These are phyloP conservation scores for Argynnis bischoffii DNA, from an alignment of 2,888 invertebrate genomes.

Conservation along the genomic window DNA sequence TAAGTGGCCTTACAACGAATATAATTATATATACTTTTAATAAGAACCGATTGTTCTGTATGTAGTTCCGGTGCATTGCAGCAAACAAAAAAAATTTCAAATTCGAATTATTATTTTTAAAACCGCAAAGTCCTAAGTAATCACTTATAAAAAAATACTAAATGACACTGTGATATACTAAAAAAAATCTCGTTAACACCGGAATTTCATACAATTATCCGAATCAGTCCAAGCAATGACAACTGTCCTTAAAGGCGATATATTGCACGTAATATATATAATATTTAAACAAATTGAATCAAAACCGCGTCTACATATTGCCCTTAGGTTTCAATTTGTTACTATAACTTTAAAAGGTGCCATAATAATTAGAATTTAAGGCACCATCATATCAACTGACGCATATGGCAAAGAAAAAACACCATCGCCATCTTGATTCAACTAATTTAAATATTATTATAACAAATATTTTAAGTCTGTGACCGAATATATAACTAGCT, in stretches of 20 bases:
- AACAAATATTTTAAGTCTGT: background rate
- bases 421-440: conserved; percentile 1
- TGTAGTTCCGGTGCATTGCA: conserved; percentile 14
- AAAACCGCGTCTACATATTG: no score
- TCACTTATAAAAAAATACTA: no score
- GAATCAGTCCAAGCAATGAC: conserved; percentile 9
- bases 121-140: no score
- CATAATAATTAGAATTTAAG: no score
- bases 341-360: no score
- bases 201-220: conserved; percentile 9
- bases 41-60: conserved; percentile 6
- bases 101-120: no score
- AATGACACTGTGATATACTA: no score
- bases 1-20: conserved; percentile 13
- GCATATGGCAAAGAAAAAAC: no score
- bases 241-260: background rate
- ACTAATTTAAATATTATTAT: conserved; percentile 18
- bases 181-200: background rate
- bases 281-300: conserved; percentile 8
- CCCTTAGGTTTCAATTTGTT: no score
- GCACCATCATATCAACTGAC: no score
- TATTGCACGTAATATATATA: conserved; percentile 13
- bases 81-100: no score
- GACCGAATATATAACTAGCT: conserved; percentile 11
- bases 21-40: conserved; percentile 22